phyloP scores from a whole-genome alignment of 2,113 vertebrate species.

The Globicephala melas region DNA sequence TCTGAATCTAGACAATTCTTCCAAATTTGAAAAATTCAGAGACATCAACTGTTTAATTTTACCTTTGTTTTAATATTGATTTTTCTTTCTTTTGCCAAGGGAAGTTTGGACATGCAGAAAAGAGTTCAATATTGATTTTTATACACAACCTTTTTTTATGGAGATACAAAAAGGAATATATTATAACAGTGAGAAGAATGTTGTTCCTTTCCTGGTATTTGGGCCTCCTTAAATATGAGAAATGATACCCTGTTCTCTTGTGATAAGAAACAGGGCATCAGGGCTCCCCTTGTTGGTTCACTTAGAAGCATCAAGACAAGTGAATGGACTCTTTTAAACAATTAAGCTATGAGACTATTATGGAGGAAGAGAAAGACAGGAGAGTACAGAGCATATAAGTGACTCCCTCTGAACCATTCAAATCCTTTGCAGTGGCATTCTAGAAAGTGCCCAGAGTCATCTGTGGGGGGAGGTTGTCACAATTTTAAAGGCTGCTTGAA shows the following conservation, averaged over 20 bases:
- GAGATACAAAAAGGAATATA: not conserved
- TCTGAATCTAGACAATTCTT: constrained; percentile 36
- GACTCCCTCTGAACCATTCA: not conserved
- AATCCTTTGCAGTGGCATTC: not conserved
- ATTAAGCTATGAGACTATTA: not conserved
- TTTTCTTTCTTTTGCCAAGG: constrained; percentile 23
- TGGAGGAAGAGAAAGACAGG: not conserved
- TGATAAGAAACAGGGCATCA: not conserved
- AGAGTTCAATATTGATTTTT: not conserved
- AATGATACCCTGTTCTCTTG: not conserved
- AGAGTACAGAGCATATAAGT: not conserved
- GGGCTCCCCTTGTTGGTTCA: not conserved
- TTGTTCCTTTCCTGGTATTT: not conserved
- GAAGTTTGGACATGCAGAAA: not conserved
- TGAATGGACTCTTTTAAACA: not conserved
- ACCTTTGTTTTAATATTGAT: constrained; percentile 3
- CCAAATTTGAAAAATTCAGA: not conserved
- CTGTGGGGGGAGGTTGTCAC: not conserved
- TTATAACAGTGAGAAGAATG: not conserved
- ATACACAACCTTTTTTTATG: not conserved
- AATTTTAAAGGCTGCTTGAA: not conserved
- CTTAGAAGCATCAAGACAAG: not conserved
- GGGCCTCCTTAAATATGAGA: not conserved
- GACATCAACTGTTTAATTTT: not conserved
- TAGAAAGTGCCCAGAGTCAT: not conserved